Base-by-base conservation (phyloP, 2,888 invertebrate species). In the Pegoplata infirma region DNA sequence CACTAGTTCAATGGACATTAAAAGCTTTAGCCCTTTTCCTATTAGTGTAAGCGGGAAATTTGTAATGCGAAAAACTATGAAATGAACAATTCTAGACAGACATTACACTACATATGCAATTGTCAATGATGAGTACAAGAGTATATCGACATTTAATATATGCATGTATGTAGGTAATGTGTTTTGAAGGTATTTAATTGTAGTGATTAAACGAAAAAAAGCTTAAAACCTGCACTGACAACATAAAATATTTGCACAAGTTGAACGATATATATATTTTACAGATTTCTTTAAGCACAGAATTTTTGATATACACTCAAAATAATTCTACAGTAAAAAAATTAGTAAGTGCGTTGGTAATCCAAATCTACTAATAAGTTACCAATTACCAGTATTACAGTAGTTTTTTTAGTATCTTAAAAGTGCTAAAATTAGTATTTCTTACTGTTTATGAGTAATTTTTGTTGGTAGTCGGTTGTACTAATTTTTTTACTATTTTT, bases 41-140 rank as follows among this genome's bases (percentile, higher is more conserved):
- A 67, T 56, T 58, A 64, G 81, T 76, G 81, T 66, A 80, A 82
- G 76, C 51, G 56, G 77, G 79, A 77, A 68, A 67, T 73, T 67
- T 47, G 8, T 21, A 47, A 49, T 49, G 28, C 40, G 36, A 7
- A 25, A 19, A 47, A n/a, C n/a, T n/a, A n/a, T n/a, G 4, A n/a
- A 55, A 16, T 63, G 21, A 61, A 56, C 51, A 21, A 46, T 61
- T 59, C 53, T 36, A 36, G 46, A 14, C 46, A 40, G 47, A 16
- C 36, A 49, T 56, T 55, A 16, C 14, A 44, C 44, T 8, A 5
- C n/a, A 25, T 32, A 66, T 58, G 58, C 44, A 67, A 53, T 74
- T 68, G 61, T 63, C 63, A 68, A 63, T 63, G 40, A 63, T 49
- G 12, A 56, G 7, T 40, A 55, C 61, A 49, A 56, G 61, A 25